Conservation (phyloP, 2,888 invertebrate genomes). For the Agonopterix alstromeriana region DNA sequence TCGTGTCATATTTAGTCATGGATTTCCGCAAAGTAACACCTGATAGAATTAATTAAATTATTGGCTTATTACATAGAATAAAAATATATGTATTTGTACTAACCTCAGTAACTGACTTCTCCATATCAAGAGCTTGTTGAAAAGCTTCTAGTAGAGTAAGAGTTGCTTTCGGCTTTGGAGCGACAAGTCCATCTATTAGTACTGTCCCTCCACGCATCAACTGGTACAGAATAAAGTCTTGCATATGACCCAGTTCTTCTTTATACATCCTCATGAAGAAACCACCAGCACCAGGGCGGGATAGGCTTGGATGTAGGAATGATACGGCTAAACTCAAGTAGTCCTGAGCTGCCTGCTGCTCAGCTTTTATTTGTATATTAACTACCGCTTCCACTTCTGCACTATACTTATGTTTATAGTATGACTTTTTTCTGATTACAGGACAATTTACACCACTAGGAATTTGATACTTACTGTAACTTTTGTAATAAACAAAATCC, state of each 20-base stretch:
- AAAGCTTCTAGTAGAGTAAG: slow-evolving; percentile 30
- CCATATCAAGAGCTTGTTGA: slow-evolving; percentile 27
- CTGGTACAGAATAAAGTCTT: slow-evolving; percentile 35
- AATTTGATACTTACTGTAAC: no score
- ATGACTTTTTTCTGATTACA: slow-evolving; percentile 9
- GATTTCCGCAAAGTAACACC: no score
- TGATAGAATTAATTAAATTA: no score
- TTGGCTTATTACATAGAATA: not conserved
- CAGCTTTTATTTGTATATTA: slow-evolving; percentile 34
- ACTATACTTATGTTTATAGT: slow-evolving; percentile 23
- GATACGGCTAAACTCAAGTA: slow-evolving; percentile 34
- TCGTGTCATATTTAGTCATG: no score
- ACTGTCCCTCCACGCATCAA: slow-evolving; percentile 30
- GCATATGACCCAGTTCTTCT: slow-evolving; percentile 37
- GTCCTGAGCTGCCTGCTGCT: slow-evolving; percentile 37
- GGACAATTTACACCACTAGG: no score
- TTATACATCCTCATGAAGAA: slow-evolving; percentile 42
- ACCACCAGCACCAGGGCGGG: slow-evolving; percentile 29
- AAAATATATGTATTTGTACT: not conserved
- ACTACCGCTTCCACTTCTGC: slow-evolving; percentile 26
- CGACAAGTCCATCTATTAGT: slow-evolving; percentile 18
- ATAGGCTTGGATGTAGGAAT: slow-evolving; percentile 29
- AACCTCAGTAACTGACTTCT: slow-evolving; percentile 36
- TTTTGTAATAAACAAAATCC: no score
- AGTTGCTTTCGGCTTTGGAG: slow-evolving; percentile 10